Evolutionary conservation across 2,797 vertebrate species (phyloP).

Genomic region (Sebastiscus albofasciatus): DNA sequence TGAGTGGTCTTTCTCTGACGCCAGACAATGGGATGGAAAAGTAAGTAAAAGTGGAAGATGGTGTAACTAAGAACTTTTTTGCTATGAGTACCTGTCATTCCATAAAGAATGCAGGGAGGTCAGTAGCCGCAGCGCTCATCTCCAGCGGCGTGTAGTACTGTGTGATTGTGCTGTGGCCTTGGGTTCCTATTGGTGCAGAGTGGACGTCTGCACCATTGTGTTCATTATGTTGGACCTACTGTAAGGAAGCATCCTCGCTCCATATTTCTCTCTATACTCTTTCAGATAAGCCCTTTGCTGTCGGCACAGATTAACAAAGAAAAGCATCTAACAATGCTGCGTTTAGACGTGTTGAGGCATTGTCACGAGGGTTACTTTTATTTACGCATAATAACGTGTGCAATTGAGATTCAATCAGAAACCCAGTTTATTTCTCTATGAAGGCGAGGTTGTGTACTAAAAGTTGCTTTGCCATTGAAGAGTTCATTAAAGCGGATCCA

Average conservation of each 20-base stretch:
- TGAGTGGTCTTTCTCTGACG: conserved; percentile 21
- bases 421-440: background rate
- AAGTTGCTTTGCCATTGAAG: background rate
- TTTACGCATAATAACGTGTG: background rate
- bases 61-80: conserved; percentile 40
- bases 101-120: conserved; percentile 24
- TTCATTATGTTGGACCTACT: conserved; percentile 18
- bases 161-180: conserved; percentile 51
- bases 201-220: conserved; percentile 9
- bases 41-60: conserved; percentile 34
- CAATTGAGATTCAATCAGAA: background rate
- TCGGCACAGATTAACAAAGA: background rate
- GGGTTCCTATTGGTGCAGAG: conserved; percentile 27
- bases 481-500: background rate
- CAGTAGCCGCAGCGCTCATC: conserved; percentile 7
- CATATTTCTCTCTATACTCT: background rate
- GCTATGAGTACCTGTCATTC: conserved; percentile 8
- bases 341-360: background rate
- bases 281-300: background rate
- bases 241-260: background rate
- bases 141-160: background rate
- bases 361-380: background rate
- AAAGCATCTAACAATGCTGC: background rate
- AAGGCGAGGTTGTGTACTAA: background rate
- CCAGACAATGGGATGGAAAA: conserved; percentile 39